Conservation (phyloP, 2,113 vertebrate genomes). For the Mirounga angustirostris region DNA sequence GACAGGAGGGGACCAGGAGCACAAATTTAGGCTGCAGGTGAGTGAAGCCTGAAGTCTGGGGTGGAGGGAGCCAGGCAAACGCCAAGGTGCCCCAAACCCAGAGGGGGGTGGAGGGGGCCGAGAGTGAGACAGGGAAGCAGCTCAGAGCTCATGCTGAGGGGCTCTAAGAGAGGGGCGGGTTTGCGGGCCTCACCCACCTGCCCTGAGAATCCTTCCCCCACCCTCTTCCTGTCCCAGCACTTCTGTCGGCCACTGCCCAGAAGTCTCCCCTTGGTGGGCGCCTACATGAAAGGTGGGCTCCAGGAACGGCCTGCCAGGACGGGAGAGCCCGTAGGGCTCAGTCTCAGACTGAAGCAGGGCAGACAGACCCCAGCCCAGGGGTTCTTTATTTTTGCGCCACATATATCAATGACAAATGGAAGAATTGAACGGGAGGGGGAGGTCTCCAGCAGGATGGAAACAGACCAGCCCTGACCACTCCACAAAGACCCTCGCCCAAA, state of each 20-base stretch:
- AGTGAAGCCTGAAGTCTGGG: too few species aligned
- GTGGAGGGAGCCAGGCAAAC: fast-evolving
- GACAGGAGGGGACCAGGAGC: not conserved
- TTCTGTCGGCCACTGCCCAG: fast-evolving
- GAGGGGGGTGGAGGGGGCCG: fast-evolving
- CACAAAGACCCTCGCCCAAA: fast-evolving
- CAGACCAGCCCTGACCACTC: fast-evolving
- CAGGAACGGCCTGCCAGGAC: not conserved
- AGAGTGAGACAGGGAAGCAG: not conserved
- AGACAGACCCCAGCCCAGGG: not conserved
- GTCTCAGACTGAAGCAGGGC: not conserved
- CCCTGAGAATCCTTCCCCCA: fast-evolving
- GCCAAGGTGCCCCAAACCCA: fast-evolving
- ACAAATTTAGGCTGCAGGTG: fast-evolving
- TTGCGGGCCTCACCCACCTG: fast-evolving
- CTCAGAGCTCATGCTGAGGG: fast-evolving
- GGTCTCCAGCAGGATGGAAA: fast-evolving
- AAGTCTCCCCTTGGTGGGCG: not conserved
- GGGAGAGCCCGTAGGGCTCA: too few species aligned
- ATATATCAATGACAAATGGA: too few species aligned
- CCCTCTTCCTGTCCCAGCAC: not conserved
- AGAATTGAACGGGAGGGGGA: too few species aligned
- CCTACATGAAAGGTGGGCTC: not conserved
- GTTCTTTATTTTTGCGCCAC: too few species aligned
- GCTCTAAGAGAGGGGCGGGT: not conserved